Conservation (phyloP, 2,113 vertebrate species). For the Mobula birostris region DNA sequence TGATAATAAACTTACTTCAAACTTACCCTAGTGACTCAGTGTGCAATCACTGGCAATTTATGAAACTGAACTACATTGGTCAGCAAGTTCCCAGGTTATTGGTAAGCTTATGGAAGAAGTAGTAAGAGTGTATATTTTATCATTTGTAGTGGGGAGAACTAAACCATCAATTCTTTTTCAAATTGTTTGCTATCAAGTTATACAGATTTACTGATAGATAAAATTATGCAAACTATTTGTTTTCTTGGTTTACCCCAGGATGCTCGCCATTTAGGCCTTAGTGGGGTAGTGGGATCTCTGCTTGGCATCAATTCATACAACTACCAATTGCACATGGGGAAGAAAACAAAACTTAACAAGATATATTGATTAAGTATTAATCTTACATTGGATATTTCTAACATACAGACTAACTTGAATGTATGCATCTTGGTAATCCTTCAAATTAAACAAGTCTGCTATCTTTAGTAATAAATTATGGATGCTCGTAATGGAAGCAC, state of each 20-base stretch:
- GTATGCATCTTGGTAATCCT: background rate
- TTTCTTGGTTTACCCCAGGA: background rate
- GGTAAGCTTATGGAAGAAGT: background rate
- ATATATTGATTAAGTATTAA: background rate
- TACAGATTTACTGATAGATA: background rate
- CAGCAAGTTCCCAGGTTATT: background rate
- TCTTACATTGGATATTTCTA: background rate
- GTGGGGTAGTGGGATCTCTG: background rate
- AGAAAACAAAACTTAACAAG: background rate
- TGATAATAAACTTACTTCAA: too few relatives aligned
- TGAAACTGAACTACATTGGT: too few relatives aligned
- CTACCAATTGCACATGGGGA: background rate
- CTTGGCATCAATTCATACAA: background rate
- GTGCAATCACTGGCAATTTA: background rate
- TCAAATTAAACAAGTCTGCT: background rate
- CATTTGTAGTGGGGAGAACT: background rate
- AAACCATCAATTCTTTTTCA: background rate
- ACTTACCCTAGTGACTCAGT: background rate
- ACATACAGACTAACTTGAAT: background rate
- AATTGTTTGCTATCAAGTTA: background rate
- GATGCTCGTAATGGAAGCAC: background rate
- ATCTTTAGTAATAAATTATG: background rate
- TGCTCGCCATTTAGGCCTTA: background rate
- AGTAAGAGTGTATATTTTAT: background rate
- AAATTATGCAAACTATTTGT: background rate